These are phyloP conservation scores for Phyllopteryx taeniolatus DNA, from an alignment of 2,113 vertebrate species.

Conservation along the genomic window DNA sequence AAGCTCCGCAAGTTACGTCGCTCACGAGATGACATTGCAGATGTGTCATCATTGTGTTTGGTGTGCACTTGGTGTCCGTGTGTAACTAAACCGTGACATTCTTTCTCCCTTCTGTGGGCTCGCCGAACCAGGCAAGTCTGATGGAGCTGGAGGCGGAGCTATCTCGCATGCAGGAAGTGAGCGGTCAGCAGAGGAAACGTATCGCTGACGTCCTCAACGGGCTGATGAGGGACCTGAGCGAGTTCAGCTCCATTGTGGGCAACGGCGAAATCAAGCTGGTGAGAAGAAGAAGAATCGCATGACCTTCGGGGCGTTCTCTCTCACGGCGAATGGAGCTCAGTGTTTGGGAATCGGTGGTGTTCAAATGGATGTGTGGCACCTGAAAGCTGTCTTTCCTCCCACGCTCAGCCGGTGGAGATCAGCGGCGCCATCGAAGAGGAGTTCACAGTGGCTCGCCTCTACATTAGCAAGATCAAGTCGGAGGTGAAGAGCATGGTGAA, in stretches of 20 bases:
- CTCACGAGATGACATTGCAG: neutral
- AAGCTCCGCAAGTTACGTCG: too few species aligned
- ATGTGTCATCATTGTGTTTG: neutral
- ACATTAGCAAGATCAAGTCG: conserved; percentile 93
- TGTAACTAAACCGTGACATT: neutral
- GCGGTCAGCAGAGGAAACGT: conserved; percentile 86
- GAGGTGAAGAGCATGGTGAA: conserved; percentile 95
- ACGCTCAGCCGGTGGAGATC: conserved; percentile 83
- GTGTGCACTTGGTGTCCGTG: too few species aligned
- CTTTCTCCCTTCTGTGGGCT: too few species aligned
- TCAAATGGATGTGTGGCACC: neutral
- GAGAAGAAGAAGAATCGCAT: conserved; percentile 42
- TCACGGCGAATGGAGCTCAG: too few species aligned
- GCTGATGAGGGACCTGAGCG: conserved; percentile 90
- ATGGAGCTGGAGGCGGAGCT: conserved; percentile 88
- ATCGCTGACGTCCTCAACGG: conserved; percentile 89
- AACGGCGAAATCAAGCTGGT: conserved; percentile 92
- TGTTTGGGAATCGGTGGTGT: neutral
- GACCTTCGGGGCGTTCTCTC: too few species aligned
- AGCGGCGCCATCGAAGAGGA: conserved; percentile 94
- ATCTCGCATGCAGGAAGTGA: conserved; percentile 86
- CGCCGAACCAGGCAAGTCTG: conserved; percentile 75
- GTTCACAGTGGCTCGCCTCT: conserved; percentile 89
- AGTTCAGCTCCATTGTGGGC: conserved; percentile 91
- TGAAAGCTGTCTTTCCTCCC: neutral